phyloP scores from a whole-genome alignment of 2,888 invertebrate genomes.

The Anodontia alba region DNA sequence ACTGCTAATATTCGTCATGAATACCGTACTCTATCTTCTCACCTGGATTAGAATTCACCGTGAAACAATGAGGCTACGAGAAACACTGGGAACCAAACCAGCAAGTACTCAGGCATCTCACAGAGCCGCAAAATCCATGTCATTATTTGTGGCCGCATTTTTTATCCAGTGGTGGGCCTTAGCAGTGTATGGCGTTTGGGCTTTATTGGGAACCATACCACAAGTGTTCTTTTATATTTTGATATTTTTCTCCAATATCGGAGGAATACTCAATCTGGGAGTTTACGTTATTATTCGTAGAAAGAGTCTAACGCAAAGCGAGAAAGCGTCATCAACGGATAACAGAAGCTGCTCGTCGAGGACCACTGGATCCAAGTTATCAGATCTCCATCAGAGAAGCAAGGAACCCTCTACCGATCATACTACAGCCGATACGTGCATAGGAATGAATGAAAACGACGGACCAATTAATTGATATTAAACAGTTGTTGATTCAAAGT shows the following conservation, averaged over 20 bases:
- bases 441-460: too few species aligned
- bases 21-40: slow-evolving; percentile 41
- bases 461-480: too few species aligned
- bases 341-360: neutral
- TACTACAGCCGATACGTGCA: too few species aligned
- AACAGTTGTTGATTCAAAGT: too few species aligned
- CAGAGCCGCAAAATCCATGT: slow-evolving; percentile 46
- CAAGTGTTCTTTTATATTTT: neutral
- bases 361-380: neutral
- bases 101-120: slow-evolving; percentile 19
- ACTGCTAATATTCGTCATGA: slow-evolving; percentile 25
- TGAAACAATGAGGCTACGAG: neutral
- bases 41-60: slow-evolving; percentile 33
- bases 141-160: slow-evolving; percentile 55
- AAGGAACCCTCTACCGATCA: too few species aligned
- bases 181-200: slow-evolving; percentile 43
- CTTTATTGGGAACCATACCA: neutral
- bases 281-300: neutral
- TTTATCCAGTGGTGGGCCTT: slow-evolving; percentile 55
- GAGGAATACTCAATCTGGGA: neutral
- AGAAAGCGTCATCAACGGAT: neutral
- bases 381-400: too few species aligned
- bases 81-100: slow-evolving; percentile 22
- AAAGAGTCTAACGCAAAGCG: neutral
- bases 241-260: neutral